These are phyloP conservation scores for Mus spicilegus DNA, from an alignment of 2,113 vertebrate species.

Conservation along the genomic window DNA sequence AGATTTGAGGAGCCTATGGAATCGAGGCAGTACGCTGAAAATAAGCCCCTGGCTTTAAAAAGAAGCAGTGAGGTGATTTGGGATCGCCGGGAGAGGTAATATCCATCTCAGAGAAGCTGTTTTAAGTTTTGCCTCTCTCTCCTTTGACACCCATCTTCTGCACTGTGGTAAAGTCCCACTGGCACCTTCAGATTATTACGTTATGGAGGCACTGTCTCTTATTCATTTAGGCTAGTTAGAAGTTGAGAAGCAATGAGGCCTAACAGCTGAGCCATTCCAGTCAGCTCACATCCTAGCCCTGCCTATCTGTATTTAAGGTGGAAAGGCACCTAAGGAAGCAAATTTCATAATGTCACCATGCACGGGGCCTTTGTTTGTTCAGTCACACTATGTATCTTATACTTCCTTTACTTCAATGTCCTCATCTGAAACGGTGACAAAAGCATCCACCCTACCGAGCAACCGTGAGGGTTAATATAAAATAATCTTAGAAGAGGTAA, in stretches of 20 bases:
- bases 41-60: background rate
- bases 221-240: background rate
- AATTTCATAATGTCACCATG: background rate
- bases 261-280: background rate
- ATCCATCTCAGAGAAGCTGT: background rate
- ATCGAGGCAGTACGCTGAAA: background rate
- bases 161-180: background rate
- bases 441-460: background rate
- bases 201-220: background rate
- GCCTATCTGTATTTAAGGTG: background rate
- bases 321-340: background rate
- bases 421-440: background rate
- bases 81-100: background rate
- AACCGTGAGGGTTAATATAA: background rate
- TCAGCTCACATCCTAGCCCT: background rate
- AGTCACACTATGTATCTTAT: conserved; percentile 6
- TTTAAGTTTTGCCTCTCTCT: background rate
- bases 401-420: background rate
- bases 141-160: background rate
- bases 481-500: background rate
- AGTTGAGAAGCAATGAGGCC: background rate
- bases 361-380: background rate
- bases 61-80: background rate
- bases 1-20: background rate
- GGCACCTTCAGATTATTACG: background rate